Evolutionary conservation across 2,113 vertebrate species (phyloP).

Genomic region (Gobio gobio): DNA sequence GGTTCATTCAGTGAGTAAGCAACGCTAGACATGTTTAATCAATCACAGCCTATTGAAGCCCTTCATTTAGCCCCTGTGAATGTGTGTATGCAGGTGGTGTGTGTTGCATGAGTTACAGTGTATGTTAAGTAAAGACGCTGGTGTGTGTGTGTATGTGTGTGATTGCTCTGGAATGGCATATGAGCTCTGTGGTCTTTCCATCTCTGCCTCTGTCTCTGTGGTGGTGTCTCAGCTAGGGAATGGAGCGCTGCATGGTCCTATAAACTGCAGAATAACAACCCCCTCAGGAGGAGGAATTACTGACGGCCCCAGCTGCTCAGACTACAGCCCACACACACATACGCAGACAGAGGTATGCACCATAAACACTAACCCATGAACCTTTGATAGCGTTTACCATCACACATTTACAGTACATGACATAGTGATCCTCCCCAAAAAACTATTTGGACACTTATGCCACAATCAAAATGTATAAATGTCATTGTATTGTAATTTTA

Average conservation of each 20-base stretch:
- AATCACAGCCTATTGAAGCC: conserved; percentile 35
- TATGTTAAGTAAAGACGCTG: neutral
- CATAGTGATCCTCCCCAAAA: neutral
- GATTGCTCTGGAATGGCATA: conserved; percentile 20
- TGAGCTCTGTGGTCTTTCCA: conserved; percentile 45
- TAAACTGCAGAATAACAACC: conserved; percentile 54
- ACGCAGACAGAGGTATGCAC: neutral
- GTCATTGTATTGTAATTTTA: too few relatives aligned
- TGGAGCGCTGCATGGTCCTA: conserved; percentile 35
- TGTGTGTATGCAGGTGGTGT: conserved; percentile 32
- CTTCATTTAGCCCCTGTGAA: neutral
- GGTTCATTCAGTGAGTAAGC: conserved; percentile 30
- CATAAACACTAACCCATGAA: neutral
- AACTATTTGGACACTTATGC: neutral
- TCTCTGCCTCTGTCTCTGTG: conserved; percentile 26
- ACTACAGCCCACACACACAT: conserved; percentile 37
- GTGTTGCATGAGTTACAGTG: neutral
- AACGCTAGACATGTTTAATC: conserved; percentile 45
- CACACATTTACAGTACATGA: neutral
- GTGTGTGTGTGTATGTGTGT: conserved; percentile 1
- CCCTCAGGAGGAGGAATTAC: conserved; percentile 49
- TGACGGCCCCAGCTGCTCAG: conserved; percentile 50
- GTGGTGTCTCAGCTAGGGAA: conserved; percentile 49
- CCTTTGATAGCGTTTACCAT: neutral
- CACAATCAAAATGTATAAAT: neutral